A percentile compares a stretch with the other conserved stretches of the same genome.
These are phyloP conservation scores for Ctenicera cuprea DNA, from an alignment of 2,888 invertebrate species.

Conservation along the genomic window DNA sequence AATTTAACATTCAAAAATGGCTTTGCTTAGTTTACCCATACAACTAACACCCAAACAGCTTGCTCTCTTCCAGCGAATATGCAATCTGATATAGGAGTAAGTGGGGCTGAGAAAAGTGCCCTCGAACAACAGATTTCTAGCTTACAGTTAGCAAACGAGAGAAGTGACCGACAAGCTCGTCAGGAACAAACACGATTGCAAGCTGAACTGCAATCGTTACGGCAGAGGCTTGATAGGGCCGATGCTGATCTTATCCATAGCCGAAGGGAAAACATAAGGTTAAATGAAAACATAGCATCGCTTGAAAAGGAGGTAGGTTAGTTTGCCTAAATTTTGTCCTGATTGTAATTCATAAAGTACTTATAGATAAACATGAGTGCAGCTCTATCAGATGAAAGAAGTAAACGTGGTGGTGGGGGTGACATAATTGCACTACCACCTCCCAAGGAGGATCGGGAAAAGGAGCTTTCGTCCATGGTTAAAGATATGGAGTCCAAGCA, in stretches of 20 bases:
- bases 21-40: constrained; percentile 16
- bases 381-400: constrained; percentile 68
- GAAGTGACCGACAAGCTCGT: constrained; percentile 84
- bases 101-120: constrained; percentile 85
- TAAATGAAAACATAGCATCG: constrained; percentile 85
- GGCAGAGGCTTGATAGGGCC: constrained; percentile 85
- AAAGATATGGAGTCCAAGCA: constrained; percentile 89
- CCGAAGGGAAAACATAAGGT: constrained; percentile 85
- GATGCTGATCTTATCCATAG: constrained; percentile 89
- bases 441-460: constrained; percentile 73
- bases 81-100: constrained; percentile 86
- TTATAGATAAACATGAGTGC: constrained; percentile 67
- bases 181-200: constrained; percentile 85
- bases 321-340: neutral
- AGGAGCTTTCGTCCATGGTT: constrained; percentile 84
- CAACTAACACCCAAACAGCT: constrained; percentile 4
- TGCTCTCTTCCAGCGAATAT: constrained; percentile 75
- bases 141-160: constrained; percentile 79
- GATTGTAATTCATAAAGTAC: neutral
- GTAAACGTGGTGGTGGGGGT: constrained; percentile 60
- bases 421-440: constrained; percentile 67
- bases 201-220: constrained; percentile 84
- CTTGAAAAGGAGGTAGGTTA: constrained; percentile 85
- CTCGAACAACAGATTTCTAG: constrained; percentile 87
- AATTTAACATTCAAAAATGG: neutral